Evolutionary conservation across 1,140 invertebrate species (phyloP), one percentile per base, ranked within the genome.

Genomic region (Mycetomoellerius zeteki): DNA sequence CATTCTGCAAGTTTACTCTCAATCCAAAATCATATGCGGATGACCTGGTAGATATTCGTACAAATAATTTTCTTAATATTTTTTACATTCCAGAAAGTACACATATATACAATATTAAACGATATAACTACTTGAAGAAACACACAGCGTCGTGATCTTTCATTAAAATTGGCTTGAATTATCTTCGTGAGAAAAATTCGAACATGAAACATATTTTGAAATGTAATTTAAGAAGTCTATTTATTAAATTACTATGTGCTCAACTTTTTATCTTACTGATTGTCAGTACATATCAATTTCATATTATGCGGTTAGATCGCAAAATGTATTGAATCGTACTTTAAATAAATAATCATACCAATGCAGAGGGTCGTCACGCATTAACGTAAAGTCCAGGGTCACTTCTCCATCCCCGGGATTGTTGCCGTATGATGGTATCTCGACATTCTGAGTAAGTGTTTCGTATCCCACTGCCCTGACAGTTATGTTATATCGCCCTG

Each of bases 401-500:
- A 96, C 94, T 21, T 96, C 96, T 14, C 96, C 96, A n/a, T 95
- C 93, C 12, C 93, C 88, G 1, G 72, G 47, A 73, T 69, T 72
- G 72, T 77, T 54, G 62, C 67, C 58, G 4, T 85, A 72, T 24
- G 43, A 27, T 5, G 54, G 43, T 2, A 99, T 96, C 1, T 94
- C 96, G 12, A 98, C 95, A 84, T 94, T 95, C 81, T 96, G 95
- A 0, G 96, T 97, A 27, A 96, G 90, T 52, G 96, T 95, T 81
- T 97, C 96, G 93, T 97, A 98, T 52, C 97, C 97, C 58, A 95
- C 92, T 27, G 97, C 97, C 75, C 96, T 95, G 0, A 97, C 97
- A 5, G 97, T 98, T 33, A 99, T 94, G 87, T 97, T 97, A 93
- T 99, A 99, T 24, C 94, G 96, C 14, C 99, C 99, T 0, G 99